Evolutionary conservation across 2,888 invertebrate genomes (phyloP).

Genomic region (Anorthoa munda): DNA sequence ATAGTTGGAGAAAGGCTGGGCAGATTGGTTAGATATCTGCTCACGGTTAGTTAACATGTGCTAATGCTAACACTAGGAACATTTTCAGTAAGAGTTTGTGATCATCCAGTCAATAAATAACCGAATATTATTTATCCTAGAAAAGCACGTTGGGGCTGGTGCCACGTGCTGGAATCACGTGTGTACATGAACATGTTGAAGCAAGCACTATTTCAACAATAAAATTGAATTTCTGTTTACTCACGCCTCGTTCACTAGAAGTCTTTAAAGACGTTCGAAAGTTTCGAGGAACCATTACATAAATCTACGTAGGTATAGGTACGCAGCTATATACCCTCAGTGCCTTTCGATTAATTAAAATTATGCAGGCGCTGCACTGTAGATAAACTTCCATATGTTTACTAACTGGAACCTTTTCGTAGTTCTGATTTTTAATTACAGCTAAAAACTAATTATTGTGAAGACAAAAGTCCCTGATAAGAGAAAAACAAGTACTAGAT

Average conservation of each 20-base stretch:
- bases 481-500: too few species aligned
- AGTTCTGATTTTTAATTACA: not conserved
- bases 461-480: too few species aligned
- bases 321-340: not conserved
- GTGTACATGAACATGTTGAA: constrained; percentile 59
- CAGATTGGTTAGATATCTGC: not conserved
- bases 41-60: constrained; percentile 5
- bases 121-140: constrained; percentile 69
- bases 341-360: constrained; percentile 1
- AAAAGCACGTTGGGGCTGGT: constrained; percentile 69
- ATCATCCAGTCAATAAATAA: constrained; percentile 67
- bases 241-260: constrained; percentile 19
- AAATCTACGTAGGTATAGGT: too few species aligned
- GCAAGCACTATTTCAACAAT: constrained; percentile 26
- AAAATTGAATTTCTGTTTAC: constrained; percentile 30
- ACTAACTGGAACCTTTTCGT: not conserved
- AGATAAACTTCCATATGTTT: not conserved
- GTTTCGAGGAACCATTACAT: constrained; percentile 13
- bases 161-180: constrained; percentile 76
- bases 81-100: constrained; percentile 68
- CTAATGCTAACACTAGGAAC: constrained; percentile 45
- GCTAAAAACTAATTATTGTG: not conserved
- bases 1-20: too few species aligned
- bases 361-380: not conserved
- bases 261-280: constrained; percentile 6